Percentiles rank a stretch among this genome's conserved stretches.
Evolutionary conservation across 2,797 vertebrate species (phyloP).

Genomic region (Emys orbicularis): DNA sequence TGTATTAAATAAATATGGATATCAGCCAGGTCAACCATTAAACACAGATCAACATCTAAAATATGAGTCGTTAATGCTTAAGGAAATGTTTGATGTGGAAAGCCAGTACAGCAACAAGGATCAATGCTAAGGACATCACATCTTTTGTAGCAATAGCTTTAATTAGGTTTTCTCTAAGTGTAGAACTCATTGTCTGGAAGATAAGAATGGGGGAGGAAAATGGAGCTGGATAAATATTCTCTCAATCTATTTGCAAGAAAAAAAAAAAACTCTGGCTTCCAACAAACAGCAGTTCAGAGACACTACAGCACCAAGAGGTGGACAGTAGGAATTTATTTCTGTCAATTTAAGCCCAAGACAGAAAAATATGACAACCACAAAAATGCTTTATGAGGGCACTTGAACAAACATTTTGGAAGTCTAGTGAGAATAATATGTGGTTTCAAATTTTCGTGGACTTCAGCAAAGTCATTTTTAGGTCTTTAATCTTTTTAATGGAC

Average conservation of each 20-base stretch:
- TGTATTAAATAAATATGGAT: slow-evolving; percentile 22
- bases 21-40: slow-evolving; percentile 16
- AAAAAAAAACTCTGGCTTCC: slow-evolving; percentile 19
- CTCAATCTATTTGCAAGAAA: slow-evolving; percentile 1
- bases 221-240: slow-evolving; percentile 22
- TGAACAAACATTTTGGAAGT: slow-evolving; percentile 5
- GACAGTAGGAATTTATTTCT: slow-evolving; percentile 20
- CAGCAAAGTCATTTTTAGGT: slow-evolving; percentile 18
- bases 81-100: slow-evolving; percentile 31
- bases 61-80: slow-evolving; percentile 12
- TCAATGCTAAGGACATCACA: neutral
- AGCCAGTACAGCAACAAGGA: neutral
- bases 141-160: neutral
- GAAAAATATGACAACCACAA: slow-evolving; percentile 24
- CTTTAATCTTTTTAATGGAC: slow-evolving; percentile 55
- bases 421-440: neutral
- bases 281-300: slow-evolving; percentile 32
- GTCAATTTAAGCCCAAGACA: neutral
- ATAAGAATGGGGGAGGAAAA: neutral
- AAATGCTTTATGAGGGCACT: neutral
- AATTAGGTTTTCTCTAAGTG: slow-evolving; percentile 15
- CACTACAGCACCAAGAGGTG: neutral
- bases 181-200: slow-evolving; percentile 22
- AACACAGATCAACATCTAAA: slow-evolving; percentile 42
- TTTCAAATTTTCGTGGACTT: slow-evolving; percentile 43